Evolutionary conservation across 2,113 vertebrate genomes (phyloP).

Genomic region (Myrmecophaga tridactyla): DNA sequence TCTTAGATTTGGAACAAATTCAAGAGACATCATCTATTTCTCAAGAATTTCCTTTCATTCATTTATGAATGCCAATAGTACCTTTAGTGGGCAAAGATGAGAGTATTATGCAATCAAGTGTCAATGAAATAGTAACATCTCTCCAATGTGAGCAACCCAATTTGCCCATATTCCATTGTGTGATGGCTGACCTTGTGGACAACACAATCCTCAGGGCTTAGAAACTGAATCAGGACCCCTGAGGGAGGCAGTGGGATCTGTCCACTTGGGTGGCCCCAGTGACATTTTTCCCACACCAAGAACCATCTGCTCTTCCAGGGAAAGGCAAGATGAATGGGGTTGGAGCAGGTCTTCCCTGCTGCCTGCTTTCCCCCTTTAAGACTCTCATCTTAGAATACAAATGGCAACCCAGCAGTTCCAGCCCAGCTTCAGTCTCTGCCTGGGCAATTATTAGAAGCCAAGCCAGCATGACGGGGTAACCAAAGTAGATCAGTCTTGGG

Average conservation of each 20-base stretch:
- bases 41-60: background rate
- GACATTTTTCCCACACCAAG: background rate
- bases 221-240: background rate
- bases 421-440: background rate
- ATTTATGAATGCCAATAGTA: background rate
- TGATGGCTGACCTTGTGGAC: accelerated
- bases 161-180: background rate
- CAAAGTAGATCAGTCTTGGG: accelerated
- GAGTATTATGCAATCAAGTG: background rate
- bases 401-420: accelerated
- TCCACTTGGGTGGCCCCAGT: background rate
- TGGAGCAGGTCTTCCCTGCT: background rate
- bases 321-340: background rate
- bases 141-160: background rate
- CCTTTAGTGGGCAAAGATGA: background rate
- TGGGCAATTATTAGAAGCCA: background rate
- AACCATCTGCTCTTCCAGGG: background rate
- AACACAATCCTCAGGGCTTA: background rate
- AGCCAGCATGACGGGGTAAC: accelerated
- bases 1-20: background rate
- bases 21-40: background rate
- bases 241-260: background rate
- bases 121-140: background rate
- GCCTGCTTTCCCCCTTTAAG: background rate
- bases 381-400: background rate